Percentiles rank a stretch among this genome's conserved stretches.
Conservation (phyloP, 2,113 vertebrate species). For the Entosphenus tridentatus region DNA sequence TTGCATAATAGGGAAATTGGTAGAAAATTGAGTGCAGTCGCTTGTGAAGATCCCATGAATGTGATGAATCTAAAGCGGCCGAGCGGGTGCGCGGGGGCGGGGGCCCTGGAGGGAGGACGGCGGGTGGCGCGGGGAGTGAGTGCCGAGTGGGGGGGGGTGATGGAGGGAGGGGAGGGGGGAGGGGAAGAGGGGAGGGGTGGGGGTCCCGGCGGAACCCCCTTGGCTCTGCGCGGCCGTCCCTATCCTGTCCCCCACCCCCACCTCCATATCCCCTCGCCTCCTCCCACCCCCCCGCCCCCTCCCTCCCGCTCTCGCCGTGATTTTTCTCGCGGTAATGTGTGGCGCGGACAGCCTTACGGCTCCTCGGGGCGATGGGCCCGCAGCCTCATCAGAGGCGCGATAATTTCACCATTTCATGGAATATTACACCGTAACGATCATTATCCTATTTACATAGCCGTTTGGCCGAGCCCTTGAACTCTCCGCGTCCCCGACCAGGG, state of each 20-base stretch:
- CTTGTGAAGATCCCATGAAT: constrained; percentile 98
- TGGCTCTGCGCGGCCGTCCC: too few relatives aligned
- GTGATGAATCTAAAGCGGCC: constrained; percentile 93
- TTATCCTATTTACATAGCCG: constrained; percentile 71
- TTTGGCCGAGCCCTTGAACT: constrained; percentile 5
- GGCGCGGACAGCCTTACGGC: constrained; percentile 5
- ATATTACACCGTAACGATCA: constrained; percentile 99
- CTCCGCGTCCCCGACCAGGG: neutral
- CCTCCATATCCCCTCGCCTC: too few relatives aligned
- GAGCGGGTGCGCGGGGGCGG: neutral
- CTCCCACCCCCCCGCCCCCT: neutral
- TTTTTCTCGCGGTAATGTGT: constrained; percentile 2
- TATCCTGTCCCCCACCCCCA: too few relatives aligned
- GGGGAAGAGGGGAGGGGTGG: constrained; percentile 4
- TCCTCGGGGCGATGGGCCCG: neutral
- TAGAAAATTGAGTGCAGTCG: constrained; percentile 99
- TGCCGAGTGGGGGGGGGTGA: too few relatives aligned
- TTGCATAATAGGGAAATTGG: constrained; percentile 99
- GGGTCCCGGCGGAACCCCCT: constrained; percentile 4
- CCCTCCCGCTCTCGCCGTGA: neutral
- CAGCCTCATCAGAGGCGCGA: constrained; percentile 28
- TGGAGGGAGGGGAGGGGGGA: neutral
- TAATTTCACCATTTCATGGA: constrained; percentile 96
- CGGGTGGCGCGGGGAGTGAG: neutral
- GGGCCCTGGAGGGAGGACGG: constrained; percentile 14